Conservation (phyloP, 2,888 invertebrate species). For the Poecilus cupreus region DNA sequence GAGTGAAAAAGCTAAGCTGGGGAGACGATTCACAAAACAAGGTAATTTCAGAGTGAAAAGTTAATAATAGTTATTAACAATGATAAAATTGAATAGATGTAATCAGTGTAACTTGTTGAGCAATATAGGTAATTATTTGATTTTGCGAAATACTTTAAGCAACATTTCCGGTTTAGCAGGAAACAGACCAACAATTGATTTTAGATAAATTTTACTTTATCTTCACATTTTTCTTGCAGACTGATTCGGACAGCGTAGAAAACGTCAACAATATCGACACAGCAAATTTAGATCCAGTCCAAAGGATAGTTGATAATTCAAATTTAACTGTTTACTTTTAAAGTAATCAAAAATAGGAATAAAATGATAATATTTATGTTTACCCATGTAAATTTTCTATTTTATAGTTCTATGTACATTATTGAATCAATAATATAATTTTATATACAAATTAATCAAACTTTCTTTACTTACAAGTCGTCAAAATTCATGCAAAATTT, state of each 20-base stretch:
- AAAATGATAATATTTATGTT: conserved; percentile 25
- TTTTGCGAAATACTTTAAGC: conserved; percentile 10
- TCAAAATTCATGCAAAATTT: conserved; percentile 11
- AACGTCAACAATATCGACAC: conserved; percentile 72
- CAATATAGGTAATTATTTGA: background rate
- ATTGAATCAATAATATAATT: conserved; percentile 45
- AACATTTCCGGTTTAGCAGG: conserved; percentile 5
- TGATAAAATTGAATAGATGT: background rate
- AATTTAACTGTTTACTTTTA: conserved; percentile 78
- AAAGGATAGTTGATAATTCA: conserved; percentile 74
- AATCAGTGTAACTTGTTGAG: background rate
- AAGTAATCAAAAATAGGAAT: conserved; percentile 61
- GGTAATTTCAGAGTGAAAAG: conserved; percentile 46
- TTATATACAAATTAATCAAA: conserved; percentile 18
- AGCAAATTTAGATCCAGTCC: conserved; percentile 67
- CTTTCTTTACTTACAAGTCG: background rate
- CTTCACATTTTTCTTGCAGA: conserved; percentile 67
- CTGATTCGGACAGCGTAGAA: conserved; percentile 74
- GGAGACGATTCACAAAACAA: conserved; percentile 76
- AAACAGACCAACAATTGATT: background rate
- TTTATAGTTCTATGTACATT: conserved; percentile 56
- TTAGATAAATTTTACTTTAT: background rate
- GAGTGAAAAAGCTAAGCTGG: conserved; percentile 88
- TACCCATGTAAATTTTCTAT: conserved; percentile 46
- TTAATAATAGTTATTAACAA: background rate